A percentile compares a stretch with the other conserved stretches of the same genome.
Conservation (phyloP, 2,113 vertebrate genomes). For the Leptodactylus fuscus region DNA sequence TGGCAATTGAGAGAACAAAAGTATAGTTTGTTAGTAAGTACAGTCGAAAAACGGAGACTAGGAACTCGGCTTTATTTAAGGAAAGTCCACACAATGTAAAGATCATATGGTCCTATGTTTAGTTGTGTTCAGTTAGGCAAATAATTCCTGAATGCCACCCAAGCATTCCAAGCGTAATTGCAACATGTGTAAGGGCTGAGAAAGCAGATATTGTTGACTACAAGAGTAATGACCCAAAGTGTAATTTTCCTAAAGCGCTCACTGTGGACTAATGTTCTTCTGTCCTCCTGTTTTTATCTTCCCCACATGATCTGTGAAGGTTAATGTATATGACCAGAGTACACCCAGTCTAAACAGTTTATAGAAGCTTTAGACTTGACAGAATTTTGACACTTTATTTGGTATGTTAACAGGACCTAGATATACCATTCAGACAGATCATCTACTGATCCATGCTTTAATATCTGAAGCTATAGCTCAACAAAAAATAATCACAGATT, state of each 20-base stretch:
- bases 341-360: constrained; percentile 91
- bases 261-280: constrained; percentile 72
- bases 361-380: constrained; percentile 80
- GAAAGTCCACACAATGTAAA: not conserved
- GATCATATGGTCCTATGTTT: constrained; percentile 40
- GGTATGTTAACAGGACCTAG: constrained; percentile 79
- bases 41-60: constrained; percentile 64
- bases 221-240: constrained; percentile 76
- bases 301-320: constrained; percentile 69
- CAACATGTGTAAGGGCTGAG: constrained; percentile 65
- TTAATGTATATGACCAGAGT: constrained; percentile 69
- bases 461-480: not conserved
- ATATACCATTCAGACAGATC: constrained; percentile 67
- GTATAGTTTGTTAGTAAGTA: not conserved
- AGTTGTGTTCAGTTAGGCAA: constrained; percentile 27
- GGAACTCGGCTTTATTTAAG: constrained; percentile 3
- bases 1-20: constrained; percentile 51
- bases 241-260: constrained; percentile 73
- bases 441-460: constrained; percentile 21
- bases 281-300: constrained; percentile 61
- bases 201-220: constrained; percentile 73
- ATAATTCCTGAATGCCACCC: constrained; percentile 64
- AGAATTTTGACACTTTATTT: constrained; percentile 79
- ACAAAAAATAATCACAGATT: constrained; percentile 1
- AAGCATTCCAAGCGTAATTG: constrained; percentile 69